phyloP scores from a whole-genome alignment of 2,797 vertebrate species.

The Pteropus rufus region DNA sequence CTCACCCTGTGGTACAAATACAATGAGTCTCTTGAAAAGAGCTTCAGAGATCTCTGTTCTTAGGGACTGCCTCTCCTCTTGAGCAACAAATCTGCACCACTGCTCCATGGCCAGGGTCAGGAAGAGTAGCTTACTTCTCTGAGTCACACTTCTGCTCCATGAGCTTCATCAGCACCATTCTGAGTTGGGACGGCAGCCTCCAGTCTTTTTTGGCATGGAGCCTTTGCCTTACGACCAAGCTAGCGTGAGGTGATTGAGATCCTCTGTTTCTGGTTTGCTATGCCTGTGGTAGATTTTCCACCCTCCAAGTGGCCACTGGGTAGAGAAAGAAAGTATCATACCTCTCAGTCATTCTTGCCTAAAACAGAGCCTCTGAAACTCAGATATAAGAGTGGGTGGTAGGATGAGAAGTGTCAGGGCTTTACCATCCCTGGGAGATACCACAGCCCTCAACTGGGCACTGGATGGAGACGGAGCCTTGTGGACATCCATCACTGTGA shows the following conservation, averaged over 20 bases:
- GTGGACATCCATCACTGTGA: not conserved
- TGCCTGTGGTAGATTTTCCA: not conserved
- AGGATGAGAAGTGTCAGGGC: not conserved
- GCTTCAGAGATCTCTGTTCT: not conserved
- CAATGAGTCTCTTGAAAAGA: not conserved
- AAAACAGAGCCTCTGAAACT: not conserved
- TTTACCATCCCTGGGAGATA: not conserved
- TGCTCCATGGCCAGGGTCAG: not conserved
- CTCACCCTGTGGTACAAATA: not conserved
- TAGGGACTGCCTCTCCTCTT: not conserved
- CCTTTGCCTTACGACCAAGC: not conserved
- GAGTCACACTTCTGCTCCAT: not conserved
- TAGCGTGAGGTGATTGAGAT: no score
- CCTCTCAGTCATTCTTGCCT: not conserved
- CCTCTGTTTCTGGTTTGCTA: not conserved
- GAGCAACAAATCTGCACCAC: not conserved
- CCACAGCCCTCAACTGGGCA: not conserved
- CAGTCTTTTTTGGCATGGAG: not conserved
- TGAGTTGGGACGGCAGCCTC: not conserved
- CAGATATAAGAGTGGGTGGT: no score
- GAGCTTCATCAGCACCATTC: not conserved
- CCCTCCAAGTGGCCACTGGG: not conserved
- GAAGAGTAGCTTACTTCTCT: not conserved
- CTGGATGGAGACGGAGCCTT: not conserved
- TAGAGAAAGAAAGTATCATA: not conserved